A percentile compares a stretch with the other conserved stretches of the same genome.
Evolutionary conservation across 1,140 invertebrate genomes (phyloP).

Genomic region (Anoplophora glabripennis): DNA sequence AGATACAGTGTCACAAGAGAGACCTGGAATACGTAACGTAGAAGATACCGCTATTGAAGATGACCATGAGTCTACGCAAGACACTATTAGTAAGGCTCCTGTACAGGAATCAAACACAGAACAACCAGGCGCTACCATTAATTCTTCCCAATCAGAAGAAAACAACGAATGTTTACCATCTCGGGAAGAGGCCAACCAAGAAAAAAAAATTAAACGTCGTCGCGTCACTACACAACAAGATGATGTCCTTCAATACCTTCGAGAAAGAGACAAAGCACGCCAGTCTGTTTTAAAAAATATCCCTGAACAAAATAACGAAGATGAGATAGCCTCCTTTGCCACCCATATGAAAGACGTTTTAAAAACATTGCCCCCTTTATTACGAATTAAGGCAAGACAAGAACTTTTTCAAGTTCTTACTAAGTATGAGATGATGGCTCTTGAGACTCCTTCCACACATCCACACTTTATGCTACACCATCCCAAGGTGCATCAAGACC

Average conservation of each 20-base stretch:
- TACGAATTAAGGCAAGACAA: not conserved
- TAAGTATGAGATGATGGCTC: not conserved
- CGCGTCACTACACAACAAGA: too few species aligned
- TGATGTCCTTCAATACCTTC: not conserved
- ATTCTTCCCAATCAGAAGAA: slow-evolving; percentile 1
- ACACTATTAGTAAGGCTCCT: too few species aligned
- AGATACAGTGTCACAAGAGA: not conserved
- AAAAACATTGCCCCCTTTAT: not conserved
- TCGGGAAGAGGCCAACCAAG: not conserved
- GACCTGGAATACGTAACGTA: too few species aligned
- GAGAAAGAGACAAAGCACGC: not conserved
- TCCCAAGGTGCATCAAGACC: too few species aligned
- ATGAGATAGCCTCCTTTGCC: not conserved
- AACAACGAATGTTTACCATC: not conserved
- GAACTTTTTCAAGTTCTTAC: not conserved
- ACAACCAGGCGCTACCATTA: not conserved
- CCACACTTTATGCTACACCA: not conserved
- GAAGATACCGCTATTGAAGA: too few species aligned
- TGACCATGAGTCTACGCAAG: too few species aligned
- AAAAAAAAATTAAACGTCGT: not conserved
- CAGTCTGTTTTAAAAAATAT: not conserved
- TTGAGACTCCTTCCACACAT: not conserved
- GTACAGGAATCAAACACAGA: not conserved
- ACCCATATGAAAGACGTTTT: not conserved
- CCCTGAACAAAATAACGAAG: not conserved